Evolutionary conservation across 2,797 vertebrate species (phyloP).

Genomic region (Xenentodon cancila): DNA sequence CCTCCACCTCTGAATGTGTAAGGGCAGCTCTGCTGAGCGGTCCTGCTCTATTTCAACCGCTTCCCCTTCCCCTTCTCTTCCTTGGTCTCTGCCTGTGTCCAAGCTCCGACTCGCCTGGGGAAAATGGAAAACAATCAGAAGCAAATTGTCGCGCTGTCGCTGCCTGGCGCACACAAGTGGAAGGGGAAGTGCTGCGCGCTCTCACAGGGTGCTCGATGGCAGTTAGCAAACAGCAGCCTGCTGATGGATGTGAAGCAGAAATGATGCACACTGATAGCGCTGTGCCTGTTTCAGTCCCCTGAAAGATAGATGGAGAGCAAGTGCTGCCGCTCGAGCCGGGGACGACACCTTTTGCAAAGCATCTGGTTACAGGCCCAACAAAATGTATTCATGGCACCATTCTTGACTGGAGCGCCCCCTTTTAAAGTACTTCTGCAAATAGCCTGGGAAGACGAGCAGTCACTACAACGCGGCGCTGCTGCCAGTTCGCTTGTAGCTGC

Average conservation of each 20-base stretch:
- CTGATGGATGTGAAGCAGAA: constrained; percentile 71
- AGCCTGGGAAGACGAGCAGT: constrained; percentile 57
- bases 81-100: constrained; percentile 16
- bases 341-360: constrained; percentile 40
- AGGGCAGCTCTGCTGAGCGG: neutral
- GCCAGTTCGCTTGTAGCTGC: constrained; percentile 45
- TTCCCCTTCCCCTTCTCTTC: neutral
- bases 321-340: constrained; percentile 9
- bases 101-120: constrained; percentile 38
- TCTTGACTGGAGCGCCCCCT: constrained; percentile 42
- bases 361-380: constrained; percentile 36
- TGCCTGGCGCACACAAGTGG: constrained; percentile 46
- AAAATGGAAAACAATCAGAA: constrained; percentile 73
- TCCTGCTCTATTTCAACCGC: constrained; percentile 35
- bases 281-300: constrained; percentile 52
- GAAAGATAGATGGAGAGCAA: constrained; percentile 67
- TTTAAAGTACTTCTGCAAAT: constrained; percentile 65
- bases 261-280: constrained; percentile 68
- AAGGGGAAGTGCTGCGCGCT: constrained; percentile 56
- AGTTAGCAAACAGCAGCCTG: constrained; percentile 39
- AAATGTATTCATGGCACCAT: constrained; percentile 61
- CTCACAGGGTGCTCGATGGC: constrained; percentile 48
- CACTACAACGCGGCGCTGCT: constrained; percentile 51
- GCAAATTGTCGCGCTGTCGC: constrained; percentile 59
- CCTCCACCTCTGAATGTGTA: constrained; percentile 14